A percentile compares a stretch with the other conserved stretches of the same genome.
Conservation (phyloP, 2,797 vertebrate species). For the Leptoclinus maculatus region DNA sequence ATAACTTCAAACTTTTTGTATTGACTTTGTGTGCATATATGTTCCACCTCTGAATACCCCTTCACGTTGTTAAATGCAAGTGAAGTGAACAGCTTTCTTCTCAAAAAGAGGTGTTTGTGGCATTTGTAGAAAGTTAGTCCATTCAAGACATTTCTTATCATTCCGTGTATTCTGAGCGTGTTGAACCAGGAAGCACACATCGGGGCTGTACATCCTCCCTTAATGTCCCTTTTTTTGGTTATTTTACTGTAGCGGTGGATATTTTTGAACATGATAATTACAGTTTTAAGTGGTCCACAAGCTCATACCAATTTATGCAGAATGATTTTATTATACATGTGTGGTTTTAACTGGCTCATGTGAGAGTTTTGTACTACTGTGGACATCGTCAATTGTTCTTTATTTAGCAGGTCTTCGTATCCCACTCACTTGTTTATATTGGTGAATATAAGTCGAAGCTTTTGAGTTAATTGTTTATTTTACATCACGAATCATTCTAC, state of each 20-base stretch:
- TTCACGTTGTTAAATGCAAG: not conserved
- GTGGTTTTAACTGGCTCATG: slow-evolving; percentile 20
- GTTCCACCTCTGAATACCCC: not conserved
- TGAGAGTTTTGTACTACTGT: not conserved
- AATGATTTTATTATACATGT: not conserved
- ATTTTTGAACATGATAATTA: slow-evolving; percentile 12
- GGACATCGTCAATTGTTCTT: slow-evolving; percentile 19
- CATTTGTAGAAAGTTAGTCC: not conserved
- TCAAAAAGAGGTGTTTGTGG: not conserved
- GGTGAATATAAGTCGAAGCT: slow-evolving; percentile 1
- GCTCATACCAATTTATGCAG: slow-evolving; percentile 10
- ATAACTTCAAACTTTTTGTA: not conserved
- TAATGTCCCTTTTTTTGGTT: not conserved
- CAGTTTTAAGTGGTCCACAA: slow-evolving; percentile 7
- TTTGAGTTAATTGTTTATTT: slow-evolving; percentile 11
- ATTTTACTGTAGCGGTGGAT: slow-evolving; percentile 8
- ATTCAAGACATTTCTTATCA: not conserved
- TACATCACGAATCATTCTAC: not conserved
- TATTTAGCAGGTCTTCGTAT: slow-evolving; percentile 23
- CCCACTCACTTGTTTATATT: not conserved
- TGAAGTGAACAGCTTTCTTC: not conserved
- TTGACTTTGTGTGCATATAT: not conserved
- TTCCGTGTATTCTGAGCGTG: not conserved
- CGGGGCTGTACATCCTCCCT: not conserved
- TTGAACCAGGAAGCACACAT: not conserved